Evolutionary conservation across 2,888 invertebrate genomes (phyloP).

Genomic region (Alentia gelatinosa): DNA sequence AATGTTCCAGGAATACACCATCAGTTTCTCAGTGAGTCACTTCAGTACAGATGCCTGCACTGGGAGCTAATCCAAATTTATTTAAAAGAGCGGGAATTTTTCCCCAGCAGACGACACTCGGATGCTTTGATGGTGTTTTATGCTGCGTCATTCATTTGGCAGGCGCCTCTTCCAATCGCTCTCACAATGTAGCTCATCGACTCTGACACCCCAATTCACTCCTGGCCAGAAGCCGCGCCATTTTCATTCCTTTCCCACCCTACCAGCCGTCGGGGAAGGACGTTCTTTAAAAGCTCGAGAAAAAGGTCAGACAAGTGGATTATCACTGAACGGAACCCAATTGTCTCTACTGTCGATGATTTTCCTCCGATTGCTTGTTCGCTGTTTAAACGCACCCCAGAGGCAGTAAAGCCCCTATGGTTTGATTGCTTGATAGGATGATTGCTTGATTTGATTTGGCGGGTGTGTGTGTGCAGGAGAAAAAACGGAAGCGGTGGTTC

Average conservation of each 20-base stretch:
- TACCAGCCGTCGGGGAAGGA: background rate
- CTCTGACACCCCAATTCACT: background rate
- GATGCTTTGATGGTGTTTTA: background rate
- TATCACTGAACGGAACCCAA: background rate
- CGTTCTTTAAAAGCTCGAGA: background rate
- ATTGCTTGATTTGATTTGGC: conserved; percentile 4
- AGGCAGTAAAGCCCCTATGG: background rate
- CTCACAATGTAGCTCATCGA: background rate
- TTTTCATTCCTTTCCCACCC: background rate
- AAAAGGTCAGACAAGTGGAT: background rate
- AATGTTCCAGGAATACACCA: too few relatives aligned
- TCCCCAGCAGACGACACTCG: too few relatives aligned
- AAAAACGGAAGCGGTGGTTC: background rate
- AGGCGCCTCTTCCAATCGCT: background rate
- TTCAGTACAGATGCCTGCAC: too few relatives aligned
- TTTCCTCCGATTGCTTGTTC: background rate
- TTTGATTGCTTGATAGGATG: background rate
- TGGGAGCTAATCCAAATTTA: too few relatives aligned
- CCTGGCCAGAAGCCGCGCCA: background rate
- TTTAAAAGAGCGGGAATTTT: too few relatives aligned
- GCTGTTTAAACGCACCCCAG: background rate
- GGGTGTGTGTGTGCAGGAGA: too few relatives aligned
- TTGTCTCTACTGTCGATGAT: background rate
- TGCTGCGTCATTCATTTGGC: background rate
- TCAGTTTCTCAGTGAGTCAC: too few relatives aligned